These are phyloP conservation scores for Caenorhabditis uteleia DNA, from an alignment of 2,888 invertebrate genomes.

Conservation along the genomic window DNA sequence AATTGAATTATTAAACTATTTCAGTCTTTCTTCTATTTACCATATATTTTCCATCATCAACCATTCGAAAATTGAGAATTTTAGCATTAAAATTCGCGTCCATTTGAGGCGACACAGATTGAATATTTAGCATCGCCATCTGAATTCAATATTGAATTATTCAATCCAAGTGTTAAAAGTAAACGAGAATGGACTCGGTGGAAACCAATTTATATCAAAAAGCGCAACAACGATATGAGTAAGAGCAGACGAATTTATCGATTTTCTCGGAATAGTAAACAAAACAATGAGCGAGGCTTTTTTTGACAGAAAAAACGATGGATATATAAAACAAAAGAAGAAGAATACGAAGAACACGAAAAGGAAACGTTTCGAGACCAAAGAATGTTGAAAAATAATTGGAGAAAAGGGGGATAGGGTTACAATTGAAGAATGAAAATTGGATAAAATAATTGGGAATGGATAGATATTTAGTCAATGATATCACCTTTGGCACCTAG, in stretches of 20 bases:
- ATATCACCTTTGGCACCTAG: conserved; percentile 68
- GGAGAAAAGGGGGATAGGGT: neutral
- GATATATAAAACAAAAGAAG: conserved; percentile 3
- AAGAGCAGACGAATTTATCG: no score
- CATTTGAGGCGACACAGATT: conserved; percentile 43
- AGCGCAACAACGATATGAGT: no score
- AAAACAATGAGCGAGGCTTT: no score
- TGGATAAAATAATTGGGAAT: no score
- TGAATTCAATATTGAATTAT: neutral
- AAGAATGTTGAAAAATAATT: neutral
- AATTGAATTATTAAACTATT: neutral
- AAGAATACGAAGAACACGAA: neutral
- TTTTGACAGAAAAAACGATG: neutral
- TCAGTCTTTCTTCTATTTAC: conserved; percentile 18
- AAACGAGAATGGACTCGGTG: neutral
- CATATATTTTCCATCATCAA: conserved; percentile 54
- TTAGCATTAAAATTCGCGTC: conserved; percentile 45
- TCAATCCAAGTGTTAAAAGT: neutral
- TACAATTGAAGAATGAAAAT: neutral
- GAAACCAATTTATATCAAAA: neutral
- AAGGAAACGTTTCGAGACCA: no score
- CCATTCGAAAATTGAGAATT: conserved; percentile 49
- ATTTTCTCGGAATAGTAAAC: no score
- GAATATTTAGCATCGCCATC: conserved; percentile 53
- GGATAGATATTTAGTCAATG: conserved; percentile 36